phyloP scores from a whole-genome alignment of 2,797 vertebrate genomes.

The Taenioides sp. region DNA sequence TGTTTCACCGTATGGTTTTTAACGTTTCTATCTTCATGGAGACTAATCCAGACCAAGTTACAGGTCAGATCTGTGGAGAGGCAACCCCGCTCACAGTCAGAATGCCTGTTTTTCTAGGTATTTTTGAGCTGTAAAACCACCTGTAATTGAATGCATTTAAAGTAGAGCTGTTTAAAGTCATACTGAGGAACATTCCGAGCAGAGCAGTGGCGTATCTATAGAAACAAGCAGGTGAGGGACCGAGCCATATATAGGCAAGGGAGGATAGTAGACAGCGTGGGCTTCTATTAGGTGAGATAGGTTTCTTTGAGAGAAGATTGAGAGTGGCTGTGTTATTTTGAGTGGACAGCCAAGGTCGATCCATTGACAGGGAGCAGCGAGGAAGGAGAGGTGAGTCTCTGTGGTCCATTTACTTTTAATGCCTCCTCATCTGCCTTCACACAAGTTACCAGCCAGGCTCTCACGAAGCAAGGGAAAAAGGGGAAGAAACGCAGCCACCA shows the following conservation, averaged over 20 bases:
- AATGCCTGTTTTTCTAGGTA: no score
- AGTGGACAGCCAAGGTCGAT: slow-evolving; percentile 62
- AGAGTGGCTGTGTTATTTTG: slow-evolving; percentile 46
- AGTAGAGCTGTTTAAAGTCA: no score
- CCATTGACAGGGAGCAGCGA: slow-evolving; percentile 50
- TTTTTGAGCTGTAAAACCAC: no score
- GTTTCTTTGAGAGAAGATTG: slow-evolving; percentile 40
- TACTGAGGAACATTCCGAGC: no score
- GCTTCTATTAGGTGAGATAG: slow-evolving; percentile 30
- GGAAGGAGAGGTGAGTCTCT: slow-evolving; percentile 51
- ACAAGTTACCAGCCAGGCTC: slow-evolving; percentile 46
- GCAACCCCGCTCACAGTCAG: no score
- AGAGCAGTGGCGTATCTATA: no score
- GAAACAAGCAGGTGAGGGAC: no score
- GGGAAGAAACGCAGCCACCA: slow-evolving; percentile 11
- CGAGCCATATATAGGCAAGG: background rate
- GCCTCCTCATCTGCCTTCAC: slow-evolving; percentile 65
- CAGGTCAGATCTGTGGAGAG: no score
- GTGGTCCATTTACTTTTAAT: slow-evolving; percentile 67
- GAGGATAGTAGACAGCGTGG: slow-evolving; percentile 26
- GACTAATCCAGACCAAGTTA: no score
- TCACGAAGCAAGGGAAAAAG: background rate
- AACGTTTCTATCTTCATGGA: no score
- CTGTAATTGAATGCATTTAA: no score
- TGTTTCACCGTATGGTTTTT: no score